phyloP scores from a whole-genome alignment of 2,113 vertebrate genomes.

The Syrmaticus mikado region DNA sequence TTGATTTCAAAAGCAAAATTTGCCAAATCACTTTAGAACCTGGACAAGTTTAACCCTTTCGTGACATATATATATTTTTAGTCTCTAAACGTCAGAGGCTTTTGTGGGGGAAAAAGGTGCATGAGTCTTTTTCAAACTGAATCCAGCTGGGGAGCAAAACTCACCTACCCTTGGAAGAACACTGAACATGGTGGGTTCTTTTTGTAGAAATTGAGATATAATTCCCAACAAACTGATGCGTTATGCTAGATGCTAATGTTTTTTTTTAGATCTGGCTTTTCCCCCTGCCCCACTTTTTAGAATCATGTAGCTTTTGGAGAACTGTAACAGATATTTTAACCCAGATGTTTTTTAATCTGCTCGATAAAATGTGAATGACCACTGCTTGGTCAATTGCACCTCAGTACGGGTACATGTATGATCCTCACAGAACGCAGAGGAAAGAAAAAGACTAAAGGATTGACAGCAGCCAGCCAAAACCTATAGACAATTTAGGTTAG shows the following conservation, averaged over 20 bases:
- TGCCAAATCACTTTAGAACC: background rate
- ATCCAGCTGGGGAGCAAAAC: background rate
- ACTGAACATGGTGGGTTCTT: background rate
- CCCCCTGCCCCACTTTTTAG: background rate
- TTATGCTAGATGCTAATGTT: fast-evolving
- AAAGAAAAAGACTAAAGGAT: background rate
- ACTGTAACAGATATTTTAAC: background rate
- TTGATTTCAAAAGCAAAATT: background rate
- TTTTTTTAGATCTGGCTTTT: background rate
- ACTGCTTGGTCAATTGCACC: background rate
- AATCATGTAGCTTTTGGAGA: background rate
- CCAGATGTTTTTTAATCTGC: background rate
- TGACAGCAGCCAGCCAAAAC: background rate
- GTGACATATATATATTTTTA: background rate
- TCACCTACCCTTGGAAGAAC: background rate
- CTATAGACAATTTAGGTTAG: background rate
- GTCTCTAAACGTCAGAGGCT: background rate
- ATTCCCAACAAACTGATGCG: background rate
- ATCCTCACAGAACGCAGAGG: background rate
- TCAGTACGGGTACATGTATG: background rate
- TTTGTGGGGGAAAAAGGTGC: background rate
- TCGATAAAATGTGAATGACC: background rate
- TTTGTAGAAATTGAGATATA: background rate
- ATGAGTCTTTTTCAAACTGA: background rate
- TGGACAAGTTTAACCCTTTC: background rate